These are phyloP conservation scores for Orius insidiosus DNA, from an alignment of 1,140 invertebrate species.

Conservation along the genomic window DNA sequence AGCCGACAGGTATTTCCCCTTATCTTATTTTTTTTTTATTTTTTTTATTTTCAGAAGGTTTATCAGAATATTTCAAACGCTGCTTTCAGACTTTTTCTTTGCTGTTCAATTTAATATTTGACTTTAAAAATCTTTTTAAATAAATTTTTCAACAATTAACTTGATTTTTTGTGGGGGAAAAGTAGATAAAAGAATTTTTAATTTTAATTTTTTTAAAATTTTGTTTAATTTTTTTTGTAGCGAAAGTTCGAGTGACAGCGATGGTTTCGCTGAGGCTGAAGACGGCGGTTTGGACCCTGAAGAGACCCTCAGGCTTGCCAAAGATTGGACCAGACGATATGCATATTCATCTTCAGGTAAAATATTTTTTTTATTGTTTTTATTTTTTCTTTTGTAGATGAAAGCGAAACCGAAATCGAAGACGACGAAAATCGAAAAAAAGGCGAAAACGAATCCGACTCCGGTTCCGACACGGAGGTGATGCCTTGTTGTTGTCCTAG, in stretches of 20 bases:
- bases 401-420: slow-evolving; percentile 53
- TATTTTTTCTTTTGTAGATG: slow-evolving; percentile 27
- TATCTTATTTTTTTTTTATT: no score
- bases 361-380: no score
- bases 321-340: slow-evolving; percentile 40
- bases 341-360: slow-evolving; percentile 11
- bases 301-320: slow-evolving; percentile 42
- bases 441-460: slow-evolving; percentile 42
- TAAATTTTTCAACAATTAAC: background rate
- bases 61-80: background rate
- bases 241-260: slow-evolving; percentile 25
- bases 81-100: background rate
- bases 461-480: slow-evolving; percentile 60
- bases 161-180: background rate
- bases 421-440: slow-evolving; percentile 49
- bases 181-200: slow-evolving; percentile 7
- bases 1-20: slow-evolving; percentile 36
- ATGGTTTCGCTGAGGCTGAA: slow-evolving; percentile 40
- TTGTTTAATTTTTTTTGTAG: slow-evolving; percentile 34
- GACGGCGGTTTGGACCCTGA: slow-evolving; percentile 38
- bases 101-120: background rate
- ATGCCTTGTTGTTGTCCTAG: slow-evolving; percentile 19
- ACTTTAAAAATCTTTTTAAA: background rate
- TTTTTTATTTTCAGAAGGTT: no score
- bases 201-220: background rate